phyloP scores from a whole-genome alignment of 92 coral and sea anemone species.

The Actinernus sp. region DNA sequence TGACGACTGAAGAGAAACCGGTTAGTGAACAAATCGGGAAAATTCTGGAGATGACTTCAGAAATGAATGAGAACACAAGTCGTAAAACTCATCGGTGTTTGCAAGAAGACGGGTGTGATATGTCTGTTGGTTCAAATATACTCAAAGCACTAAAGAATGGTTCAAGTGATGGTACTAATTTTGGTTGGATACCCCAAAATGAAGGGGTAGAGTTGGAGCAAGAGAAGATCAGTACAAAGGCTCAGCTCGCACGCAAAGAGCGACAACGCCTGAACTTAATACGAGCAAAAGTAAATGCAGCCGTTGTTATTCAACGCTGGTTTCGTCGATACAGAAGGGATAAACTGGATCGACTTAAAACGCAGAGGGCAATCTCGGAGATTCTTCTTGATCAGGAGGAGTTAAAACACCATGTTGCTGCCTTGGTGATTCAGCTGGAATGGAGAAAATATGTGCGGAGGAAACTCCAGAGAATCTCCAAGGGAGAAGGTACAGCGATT shows the following conservation, averaged over 20 bases:
- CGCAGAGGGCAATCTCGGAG: conserved; percentile 34
- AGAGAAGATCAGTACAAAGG: not conserved
- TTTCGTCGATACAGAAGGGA: conserved; percentile 55
- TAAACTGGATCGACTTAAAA: conserved; percentile 12
- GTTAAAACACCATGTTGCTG: conserved; percentile 76
- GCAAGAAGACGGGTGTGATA: no score
- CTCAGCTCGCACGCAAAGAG: conserved; percentile 72
- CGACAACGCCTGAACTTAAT: conserved; percentile 77
- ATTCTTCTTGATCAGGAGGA: conserved; percentile 69
- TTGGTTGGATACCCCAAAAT: no score
- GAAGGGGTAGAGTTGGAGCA: no score
- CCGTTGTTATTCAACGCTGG: conserved; percentile 75
- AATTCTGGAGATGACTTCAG: no score
- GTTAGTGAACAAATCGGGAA: no score
- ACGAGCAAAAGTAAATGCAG: conserved; percentile 91
- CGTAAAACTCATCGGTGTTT: no score
- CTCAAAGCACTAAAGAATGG: no score
- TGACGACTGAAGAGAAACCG: no score
- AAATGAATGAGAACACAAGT: no score
- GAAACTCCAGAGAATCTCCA: conserved; percentile 21
- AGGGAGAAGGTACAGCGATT: not conserved
- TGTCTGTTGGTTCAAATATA: no score
- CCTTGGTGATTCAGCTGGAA: conserved; percentile 73
- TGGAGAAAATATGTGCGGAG: conserved; percentile 70
- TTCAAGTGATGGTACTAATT: no score